phyloP scores from a whole-genome alignment of 2,113 vertebrate species.

The human region DNA sequence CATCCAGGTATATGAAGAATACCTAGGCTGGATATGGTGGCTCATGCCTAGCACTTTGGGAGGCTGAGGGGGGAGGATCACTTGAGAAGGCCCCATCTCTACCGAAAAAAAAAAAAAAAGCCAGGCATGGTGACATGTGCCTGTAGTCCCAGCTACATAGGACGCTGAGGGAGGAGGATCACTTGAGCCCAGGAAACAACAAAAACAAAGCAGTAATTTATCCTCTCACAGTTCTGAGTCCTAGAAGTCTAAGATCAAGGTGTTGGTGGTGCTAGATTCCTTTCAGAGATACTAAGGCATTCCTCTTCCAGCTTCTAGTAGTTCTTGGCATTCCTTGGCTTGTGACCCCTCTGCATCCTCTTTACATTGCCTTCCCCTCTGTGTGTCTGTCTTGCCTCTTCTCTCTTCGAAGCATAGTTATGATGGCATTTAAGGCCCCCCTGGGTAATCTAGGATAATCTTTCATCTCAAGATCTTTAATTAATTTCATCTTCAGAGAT shows the following conservation, averaged over 20 bases:
- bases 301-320: not conserved
- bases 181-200: not conserved
- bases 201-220: not conserved
- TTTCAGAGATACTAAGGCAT: fast-evolving
- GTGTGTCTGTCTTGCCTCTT: not conserved
- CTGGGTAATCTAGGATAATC: not conserved
- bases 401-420: not conserved
- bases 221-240: not conserved
- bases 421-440: not conserved
- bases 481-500: not conserved
- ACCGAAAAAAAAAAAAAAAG: not conserved
- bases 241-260: not conserved
- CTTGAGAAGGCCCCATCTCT: not conserved
- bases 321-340: not conserved
- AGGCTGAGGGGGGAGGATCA: not conserved
- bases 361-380: not conserved
- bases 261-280: not conserved
- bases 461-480: not conserved
- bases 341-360: not conserved
- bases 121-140: not conserved
- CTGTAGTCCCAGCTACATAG: not conserved
- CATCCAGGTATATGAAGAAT: not conserved
- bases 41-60: not conserved
- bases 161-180: not conserved
- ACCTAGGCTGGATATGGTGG: not conserved